Percentiles rank a stretch among this genome's conserved stretches.
These are phyloP conservation scores for Myodes glareolus DNA, from an alignment of 2,113 vertebrate species.

Conservation along the genomic window DNA sequence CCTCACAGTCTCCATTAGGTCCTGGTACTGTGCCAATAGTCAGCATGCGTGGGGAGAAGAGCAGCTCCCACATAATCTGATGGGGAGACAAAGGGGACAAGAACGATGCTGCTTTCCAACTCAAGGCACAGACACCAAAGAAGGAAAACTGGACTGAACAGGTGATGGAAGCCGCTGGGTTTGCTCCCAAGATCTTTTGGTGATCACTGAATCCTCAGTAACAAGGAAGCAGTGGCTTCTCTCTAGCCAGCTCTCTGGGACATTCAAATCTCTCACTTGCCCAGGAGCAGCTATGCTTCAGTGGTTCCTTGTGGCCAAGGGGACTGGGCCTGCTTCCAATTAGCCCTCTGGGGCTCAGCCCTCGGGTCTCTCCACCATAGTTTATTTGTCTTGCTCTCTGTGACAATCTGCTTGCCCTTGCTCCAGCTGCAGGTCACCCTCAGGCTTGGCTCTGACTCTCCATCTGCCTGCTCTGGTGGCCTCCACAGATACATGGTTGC, in stretches of 20 bases:
- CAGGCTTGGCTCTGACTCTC: constrained; percentile 19
- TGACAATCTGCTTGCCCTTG: background rate
- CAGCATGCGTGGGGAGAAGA: no score
- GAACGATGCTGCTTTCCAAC: background rate
- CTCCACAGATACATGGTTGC: constrained; percentile 17
- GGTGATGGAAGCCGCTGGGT: background rate
- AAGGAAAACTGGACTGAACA: background rate
- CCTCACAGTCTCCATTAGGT: background rate
- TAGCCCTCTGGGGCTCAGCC: background rate
- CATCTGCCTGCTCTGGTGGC: background rate
- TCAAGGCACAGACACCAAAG: background rate
- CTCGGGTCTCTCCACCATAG: background rate
- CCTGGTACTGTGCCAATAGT: rapidly evolving
- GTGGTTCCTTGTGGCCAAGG: background rate
- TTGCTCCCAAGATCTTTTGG: constrained; percentile 38
- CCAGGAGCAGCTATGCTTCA: background rate
- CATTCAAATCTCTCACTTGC: background rate
- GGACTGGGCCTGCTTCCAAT: background rate
- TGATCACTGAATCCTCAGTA: constrained; percentile 10
- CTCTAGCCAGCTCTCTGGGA: background rate
- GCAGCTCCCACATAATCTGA: rapidly evolving
- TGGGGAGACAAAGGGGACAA: background rate
- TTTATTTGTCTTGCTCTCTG: background rate
- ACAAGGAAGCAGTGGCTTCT: background rate
- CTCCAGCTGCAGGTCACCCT: background rate